Evolutionary conservation across 2,113 vertebrate genomes (phyloP).

Genomic region (Pachyramphus minor): DNA sequence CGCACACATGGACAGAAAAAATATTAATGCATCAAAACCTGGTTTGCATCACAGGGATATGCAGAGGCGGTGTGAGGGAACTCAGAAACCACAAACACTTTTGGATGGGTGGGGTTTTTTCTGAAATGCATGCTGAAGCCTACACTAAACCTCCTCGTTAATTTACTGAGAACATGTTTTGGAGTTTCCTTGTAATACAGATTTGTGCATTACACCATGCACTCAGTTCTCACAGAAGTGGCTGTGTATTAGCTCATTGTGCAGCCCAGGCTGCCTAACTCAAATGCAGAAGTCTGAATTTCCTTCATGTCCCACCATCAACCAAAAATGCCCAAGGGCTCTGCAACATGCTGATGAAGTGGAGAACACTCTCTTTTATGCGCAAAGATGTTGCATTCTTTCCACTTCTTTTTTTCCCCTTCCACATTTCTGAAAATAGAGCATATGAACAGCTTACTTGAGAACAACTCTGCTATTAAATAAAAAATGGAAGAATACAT

Average conservation of each 20-base stretch:
- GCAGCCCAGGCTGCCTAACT: neutral
- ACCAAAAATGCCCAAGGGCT: neutral
- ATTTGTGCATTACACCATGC: neutral
- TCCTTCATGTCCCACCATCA: neutral
- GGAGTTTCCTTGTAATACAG: neutral
- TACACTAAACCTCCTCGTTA: neutral
- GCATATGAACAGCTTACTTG: neutral
- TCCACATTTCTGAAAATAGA: neutral
- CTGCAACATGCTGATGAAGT: neutral
- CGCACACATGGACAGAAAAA: neutral
- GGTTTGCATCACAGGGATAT: neutral
- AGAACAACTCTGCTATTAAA: neutral
- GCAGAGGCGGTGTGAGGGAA: neutral
- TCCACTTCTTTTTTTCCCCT: neutral
- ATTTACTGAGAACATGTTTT: neutral
- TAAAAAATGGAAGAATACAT: neutral
- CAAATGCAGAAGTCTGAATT: neutral
- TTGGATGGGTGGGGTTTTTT: neutral
- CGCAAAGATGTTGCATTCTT: neutral
- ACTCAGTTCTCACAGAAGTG: neutral
- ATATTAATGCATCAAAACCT: neutral
- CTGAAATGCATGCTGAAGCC: neutral
- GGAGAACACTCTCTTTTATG: neutral
- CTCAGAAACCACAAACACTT: constrained; percentile 43
- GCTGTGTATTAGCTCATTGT: neutral